These are phyloP conservation scores for Kobus ellipsiprymnus DNA, from an alignment of 2,113 vertebrate species.

Conservation along the genomic window DNA sequence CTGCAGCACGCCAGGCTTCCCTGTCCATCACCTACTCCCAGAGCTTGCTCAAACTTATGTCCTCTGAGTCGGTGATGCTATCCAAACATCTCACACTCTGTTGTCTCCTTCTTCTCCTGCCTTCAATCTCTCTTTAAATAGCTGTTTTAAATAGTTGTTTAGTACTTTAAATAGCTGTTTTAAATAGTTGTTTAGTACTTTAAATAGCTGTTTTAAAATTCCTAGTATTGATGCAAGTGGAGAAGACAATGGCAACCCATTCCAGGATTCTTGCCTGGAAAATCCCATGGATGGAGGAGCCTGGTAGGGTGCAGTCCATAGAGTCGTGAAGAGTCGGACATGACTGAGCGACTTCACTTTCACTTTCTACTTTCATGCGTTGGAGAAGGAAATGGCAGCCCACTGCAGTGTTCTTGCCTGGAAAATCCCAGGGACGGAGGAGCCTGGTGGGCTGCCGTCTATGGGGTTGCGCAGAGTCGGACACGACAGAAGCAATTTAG, in stretches of 20 bases:
- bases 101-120: neutral
- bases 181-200: neutral
- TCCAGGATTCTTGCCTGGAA: too few relatives aligned
- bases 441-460: too few relatives aligned
- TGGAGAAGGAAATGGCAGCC: too few relatives aligned
- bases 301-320: too few relatives aligned
- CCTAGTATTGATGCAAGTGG: neutral
- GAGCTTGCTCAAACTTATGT: neutral
- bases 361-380: too few relatives aligned
- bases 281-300: too few relatives aligned
- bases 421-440: too few relatives aligned
- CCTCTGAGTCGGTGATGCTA: neutral
- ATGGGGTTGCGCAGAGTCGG: rapidly evolving
- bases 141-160: neutral
- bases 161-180: neutral
- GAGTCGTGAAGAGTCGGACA: too few relatives aligned
- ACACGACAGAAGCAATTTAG: too few relatives aligned
- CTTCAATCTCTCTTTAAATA: neutral
- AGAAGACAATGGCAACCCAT: too few relatives aligned
- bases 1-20: neutral
- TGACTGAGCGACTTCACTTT: too few relatives aligned
- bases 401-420: too few relatives aligned
- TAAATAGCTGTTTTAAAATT: neutral
- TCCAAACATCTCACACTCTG: neutral
- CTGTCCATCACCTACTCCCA: neutral